These are phyloP conservation scores for Anoplolepis gracilipes DNA, from an alignment of 1,140 invertebrate genomes.

Conservation along the genomic window DNA sequence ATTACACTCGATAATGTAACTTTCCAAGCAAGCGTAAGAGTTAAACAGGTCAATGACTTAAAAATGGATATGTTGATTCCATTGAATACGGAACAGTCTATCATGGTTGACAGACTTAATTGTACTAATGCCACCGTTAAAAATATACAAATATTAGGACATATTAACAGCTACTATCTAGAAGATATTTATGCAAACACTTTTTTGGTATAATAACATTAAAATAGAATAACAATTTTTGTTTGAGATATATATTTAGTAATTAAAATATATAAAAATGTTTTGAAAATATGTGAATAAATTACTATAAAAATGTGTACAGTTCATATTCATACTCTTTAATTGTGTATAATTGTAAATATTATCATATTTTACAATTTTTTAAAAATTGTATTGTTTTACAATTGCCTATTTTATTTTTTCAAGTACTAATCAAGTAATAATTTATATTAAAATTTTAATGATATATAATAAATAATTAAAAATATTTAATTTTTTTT, in stretches of 20 bases:
- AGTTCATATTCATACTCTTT: no score
- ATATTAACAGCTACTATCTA: constrained; percentile 68
- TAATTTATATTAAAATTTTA: constrained; percentile 19
- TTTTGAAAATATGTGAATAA: background rate
- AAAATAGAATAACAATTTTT: background rate
- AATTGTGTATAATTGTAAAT: no score
- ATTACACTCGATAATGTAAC: constrained; percentile 67
- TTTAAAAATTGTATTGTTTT: no score
- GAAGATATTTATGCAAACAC: constrained; percentile 74
- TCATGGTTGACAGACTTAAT: constrained; percentile 41
- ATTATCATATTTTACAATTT: no score
- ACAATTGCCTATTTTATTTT: background rate
- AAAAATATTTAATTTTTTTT: constrained; percentile 9
- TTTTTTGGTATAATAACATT: constrained; percentile 74
- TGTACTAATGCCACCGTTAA: constrained; percentile 63
- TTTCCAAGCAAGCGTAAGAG: constrained; percentile 68
- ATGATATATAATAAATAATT: background rate
- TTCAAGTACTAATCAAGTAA: constrained; percentile 9
- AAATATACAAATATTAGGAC: constrained; percentile 67
- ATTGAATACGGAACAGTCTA: constrained; percentile 66
- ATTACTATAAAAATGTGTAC: no score
- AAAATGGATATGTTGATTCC: constrained; percentile 67
- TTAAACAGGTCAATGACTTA: constrained; percentile 71
- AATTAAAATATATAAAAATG: background rate
- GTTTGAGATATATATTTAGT: background rate